A percentile compares a stretch with the other conserved stretches of the same genome.
Evolutionary conservation across 2,113 vertebrate genomes (phyloP).

Genomic region (Cyprinodon brontotheroides): DNA sequence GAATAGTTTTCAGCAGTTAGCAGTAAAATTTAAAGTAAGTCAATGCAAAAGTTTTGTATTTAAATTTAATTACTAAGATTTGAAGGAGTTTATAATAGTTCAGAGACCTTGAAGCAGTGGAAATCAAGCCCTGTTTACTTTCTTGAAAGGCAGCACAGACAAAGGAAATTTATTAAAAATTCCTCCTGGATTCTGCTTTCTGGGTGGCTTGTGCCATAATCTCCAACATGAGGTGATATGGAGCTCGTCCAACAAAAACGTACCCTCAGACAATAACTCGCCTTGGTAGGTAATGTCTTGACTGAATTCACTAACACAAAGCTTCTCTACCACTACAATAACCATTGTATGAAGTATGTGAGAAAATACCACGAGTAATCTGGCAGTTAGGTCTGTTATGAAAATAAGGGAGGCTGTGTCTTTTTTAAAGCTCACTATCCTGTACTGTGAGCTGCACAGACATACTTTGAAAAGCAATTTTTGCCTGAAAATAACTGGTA

Average conservation of each 20-base stretch:
- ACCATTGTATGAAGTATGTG: conserved; percentile 38
- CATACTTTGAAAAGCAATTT: conserved; percentile 35
- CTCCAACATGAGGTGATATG: conserved; percentile 76
- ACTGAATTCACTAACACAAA: conserved; percentile 45
- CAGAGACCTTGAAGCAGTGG: background rate
- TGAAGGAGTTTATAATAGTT: background rate
- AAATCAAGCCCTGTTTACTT: background rate
- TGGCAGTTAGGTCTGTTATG: conserved; percentile 29
- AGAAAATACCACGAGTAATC: conserved; percentile 26
- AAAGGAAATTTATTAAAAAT: conserved; percentile 74
- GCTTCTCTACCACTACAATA: conserved; percentile 23
- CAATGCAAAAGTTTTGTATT: background rate
- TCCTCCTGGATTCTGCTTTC: conserved; percentile 66
- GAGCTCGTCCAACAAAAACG: conserved; percentile 68
- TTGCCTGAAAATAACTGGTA: conserved; percentile 24
- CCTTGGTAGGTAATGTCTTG: conserved; percentile 59
- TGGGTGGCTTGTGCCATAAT: conserved; percentile 75
- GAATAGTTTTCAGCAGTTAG: too few relatives aligned
- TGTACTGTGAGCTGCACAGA: conserved; percentile 21
- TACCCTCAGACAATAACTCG: conserved; percentile 61
- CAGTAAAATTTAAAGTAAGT: too few relatives aligned
- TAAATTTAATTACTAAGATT: background rate
- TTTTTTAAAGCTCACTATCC: conserved; percentile 31
- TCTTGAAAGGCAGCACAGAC: conserved; percentile 17
- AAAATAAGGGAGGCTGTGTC: conserved; percentile 17